Evolutionary conservation across 2,797 vertebrate species (phyloP).

Genomic region (Gallinago stenura): DNA sequence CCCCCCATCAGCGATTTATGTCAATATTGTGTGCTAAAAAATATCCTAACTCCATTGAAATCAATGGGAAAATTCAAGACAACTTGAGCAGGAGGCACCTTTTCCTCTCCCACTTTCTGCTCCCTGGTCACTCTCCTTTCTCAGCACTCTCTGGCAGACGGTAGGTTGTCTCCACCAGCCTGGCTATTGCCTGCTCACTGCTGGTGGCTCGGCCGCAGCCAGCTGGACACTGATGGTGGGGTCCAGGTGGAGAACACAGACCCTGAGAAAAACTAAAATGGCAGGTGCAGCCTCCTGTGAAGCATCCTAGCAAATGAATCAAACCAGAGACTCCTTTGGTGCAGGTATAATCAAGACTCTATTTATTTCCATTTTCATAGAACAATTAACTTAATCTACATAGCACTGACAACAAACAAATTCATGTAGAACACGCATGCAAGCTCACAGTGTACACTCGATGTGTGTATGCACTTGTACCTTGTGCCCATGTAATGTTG

Average conservation of each 20-base stretch:
- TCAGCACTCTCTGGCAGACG: fast-evolving
- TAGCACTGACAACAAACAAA: not conserved
- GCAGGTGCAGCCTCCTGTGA: not conserved
- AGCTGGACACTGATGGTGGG: fast-evolving
- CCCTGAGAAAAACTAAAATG: not conserved
- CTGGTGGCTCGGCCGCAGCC: not conserved
- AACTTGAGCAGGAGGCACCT: not conserved
- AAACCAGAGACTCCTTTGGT: not conserved
- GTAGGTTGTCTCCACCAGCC: not conserved
- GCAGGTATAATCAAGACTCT: not conserved
- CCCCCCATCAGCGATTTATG: not conserved
- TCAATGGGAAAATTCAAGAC: not conserved
- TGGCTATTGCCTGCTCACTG: fast-evolving
- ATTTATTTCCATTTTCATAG: not conserved
- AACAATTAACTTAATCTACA: not conserved
- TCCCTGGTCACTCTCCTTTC: not conserved
- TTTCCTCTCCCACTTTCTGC: not conserved
- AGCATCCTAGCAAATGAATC: not conserved
- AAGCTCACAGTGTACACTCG: fast-evolving
- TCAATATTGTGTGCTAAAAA: not conserved
- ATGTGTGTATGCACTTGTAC: not conserved
- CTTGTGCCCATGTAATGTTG: not conserved
- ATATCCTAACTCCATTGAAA: not conserved
- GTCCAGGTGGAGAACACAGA: not conserved
- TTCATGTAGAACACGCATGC: not conserved